Percentiles rank a stretch among this genome's conserved stretches.
Evolutionary conservation across 2,113 vertebrate species (phyloP).

Genomic region (Laticauda colubrina): DNA sequence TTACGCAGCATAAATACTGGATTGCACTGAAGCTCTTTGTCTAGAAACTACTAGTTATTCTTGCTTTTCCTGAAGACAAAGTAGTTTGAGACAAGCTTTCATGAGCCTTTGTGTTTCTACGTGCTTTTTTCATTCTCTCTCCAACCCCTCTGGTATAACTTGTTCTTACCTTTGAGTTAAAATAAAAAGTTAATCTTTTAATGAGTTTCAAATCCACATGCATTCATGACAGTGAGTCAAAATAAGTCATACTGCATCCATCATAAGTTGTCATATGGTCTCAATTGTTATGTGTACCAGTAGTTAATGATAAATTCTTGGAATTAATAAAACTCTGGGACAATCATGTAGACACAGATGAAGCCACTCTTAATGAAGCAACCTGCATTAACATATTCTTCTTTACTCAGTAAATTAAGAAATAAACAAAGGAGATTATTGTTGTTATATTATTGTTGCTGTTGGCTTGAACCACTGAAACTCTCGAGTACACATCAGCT

Average conservation of each 20-base stretch:
- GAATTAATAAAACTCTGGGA: slow-evolving; percentile 24
- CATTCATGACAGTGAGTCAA: slow-evolving; percentile 14
- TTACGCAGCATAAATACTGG: fast-evolving
- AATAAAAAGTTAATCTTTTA: slow-evolving; percentile 33
- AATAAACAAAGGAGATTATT: background rate
- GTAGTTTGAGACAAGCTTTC: background rate
- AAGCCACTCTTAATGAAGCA: background rate
- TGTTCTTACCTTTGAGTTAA: slow-evolving; percentile 32
- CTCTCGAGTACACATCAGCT: slow-evolving; percentile 20
- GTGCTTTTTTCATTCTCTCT: background rate
- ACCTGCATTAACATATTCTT: background rate
- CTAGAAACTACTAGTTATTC: background rate
- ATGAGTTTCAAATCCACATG: slow-evolving; percentile 32
- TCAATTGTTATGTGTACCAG: background rate
- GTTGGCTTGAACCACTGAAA: slow-evolving; percentile 5
- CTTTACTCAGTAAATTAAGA: background rate
- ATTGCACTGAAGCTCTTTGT: slow-evolving; percentile 10
- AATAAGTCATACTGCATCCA: slow-evolving; percentile 32
- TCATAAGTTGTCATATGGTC: slow-evolving; percentile 40
- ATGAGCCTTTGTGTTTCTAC: background rate
- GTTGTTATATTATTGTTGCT: background rate
- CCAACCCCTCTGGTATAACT: slow-evolving; percentile 7
- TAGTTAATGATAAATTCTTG: background rate
- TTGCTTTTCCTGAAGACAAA: slow-evolving; percentile 24
- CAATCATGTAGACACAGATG: background rate